Conservation (phyloP, 2,888 invertebrate genomes). For the Hybos culiciformis region DNA sequence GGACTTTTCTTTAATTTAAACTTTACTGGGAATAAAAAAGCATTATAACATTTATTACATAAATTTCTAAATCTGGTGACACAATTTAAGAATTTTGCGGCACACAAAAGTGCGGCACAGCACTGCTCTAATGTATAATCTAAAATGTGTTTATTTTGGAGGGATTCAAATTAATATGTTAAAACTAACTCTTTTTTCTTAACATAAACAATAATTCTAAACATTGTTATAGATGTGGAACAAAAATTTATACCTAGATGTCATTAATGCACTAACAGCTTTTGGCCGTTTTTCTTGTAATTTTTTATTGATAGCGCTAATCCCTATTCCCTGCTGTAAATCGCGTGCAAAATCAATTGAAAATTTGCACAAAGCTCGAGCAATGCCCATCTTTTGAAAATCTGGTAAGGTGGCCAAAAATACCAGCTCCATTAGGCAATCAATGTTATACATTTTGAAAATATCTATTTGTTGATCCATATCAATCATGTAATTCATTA, state of each 20-base stretch:
- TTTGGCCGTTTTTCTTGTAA: constrained; percentile 22
- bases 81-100: no score
- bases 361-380: constrained; percentile 37
- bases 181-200: no score
- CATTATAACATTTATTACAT: no score
- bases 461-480: constrained; percentile 46
- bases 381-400: constrained; percentile 42
- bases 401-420: constrained; percentile 45
- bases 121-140: no score
- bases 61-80: no score
- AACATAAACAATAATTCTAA: no score
- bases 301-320: constrained; percentile 25
- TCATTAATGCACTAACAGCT: constrained; percentile 45
- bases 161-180: no score
- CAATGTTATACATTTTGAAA: constrained; percentile 44
- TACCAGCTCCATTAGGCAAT: constrained; percentile 54
- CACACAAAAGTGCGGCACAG: no score
- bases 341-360: constrained; percentile 42
- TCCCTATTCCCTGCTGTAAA: constrained; percentile 36
- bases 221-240: no score
- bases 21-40: no score
- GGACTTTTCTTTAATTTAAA: no score
- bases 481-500: constrained; percentile 51
- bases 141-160: no score
- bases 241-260: constrained; percentile 40